A percentile compares a stretch with the other conserved stretches of the same genome.
Conservation (phyloP, 1,140 invertebrate genomes). For the Dendroctonus ponderosae region DNA sequence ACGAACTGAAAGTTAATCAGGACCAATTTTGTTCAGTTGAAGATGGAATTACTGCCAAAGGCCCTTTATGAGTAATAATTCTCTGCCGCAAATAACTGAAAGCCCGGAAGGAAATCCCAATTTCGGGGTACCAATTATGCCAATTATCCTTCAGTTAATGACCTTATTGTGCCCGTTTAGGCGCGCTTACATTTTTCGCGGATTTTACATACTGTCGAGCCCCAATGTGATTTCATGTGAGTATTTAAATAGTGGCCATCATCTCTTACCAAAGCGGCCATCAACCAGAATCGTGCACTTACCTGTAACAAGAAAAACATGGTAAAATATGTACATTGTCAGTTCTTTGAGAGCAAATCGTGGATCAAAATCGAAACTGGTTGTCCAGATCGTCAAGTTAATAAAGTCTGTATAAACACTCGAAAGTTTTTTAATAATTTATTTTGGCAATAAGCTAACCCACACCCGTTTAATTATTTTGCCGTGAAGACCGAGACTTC, state of each 20-base stretch:
- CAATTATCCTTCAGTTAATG: slow-evolving; percentile 26
- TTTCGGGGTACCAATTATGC: slow-evolving; percentile 17
- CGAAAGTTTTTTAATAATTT: slow-evolving; percentile 8
- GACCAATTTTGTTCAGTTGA: background rate
- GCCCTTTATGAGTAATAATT: slow-evolving; percentile 17
- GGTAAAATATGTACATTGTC: no score
- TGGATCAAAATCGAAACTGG: background rate
- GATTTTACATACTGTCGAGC: background rate
- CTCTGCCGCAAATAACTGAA: slow-evolving; percentile 21
- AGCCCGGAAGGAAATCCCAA: slow-evolving; percentile 27
- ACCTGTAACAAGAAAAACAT: no score
- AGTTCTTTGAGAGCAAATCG: background rate
- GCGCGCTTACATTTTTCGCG: background rate
- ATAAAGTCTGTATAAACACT: slow-evolving; percentile 2
- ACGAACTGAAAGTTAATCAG: no score
- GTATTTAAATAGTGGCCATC: no score
- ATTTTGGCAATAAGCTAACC: slow-evolving; percentile 16
- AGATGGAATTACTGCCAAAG: slow-evolving; percentile 5
- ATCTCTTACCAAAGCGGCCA: no score
- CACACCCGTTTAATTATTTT: slow-evolving; percentile 17
- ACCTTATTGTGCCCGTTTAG: slow-evolving; percentile 20
- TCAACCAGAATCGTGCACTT: no score
- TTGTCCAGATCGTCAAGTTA: background rate
- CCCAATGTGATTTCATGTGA: no score
- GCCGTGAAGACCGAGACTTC: slow-evolving; percentile 7